Percentiles rank a stretch among this genome's conserved stretches.
Evolutionary conservation across 2,797 vertebrate genomes (phyloP).

Genomic region (Selene dorsalis): DNA sequence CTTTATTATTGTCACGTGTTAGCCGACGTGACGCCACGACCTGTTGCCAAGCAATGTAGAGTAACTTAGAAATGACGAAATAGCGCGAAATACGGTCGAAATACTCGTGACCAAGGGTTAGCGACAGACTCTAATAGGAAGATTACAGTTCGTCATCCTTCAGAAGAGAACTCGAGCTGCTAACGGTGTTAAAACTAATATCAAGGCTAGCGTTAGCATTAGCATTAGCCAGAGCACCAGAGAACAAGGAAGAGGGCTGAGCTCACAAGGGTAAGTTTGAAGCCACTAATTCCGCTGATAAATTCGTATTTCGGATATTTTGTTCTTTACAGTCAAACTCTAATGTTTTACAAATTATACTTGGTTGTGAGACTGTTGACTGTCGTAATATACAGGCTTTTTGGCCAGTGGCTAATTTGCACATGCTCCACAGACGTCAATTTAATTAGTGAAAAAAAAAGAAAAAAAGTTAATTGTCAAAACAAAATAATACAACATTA

Average conservation of each 20-base stretch:
- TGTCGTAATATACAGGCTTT: not conserved
- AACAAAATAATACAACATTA: too few species aligned
- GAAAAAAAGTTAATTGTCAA: too few species aligned
- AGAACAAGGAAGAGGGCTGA: not conserved
- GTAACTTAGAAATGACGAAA: slow-evolving; percentile 45
- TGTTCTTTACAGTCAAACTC: too few species aligned
- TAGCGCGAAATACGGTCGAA: not conserved
- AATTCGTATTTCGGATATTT: too few species aligned
- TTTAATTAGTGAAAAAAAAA: too few species aligned
- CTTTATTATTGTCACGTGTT: slow-evolving; percentile 60
- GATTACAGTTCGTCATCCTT: accelerated
- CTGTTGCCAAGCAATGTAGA: not conserved
- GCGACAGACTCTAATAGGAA: accelerated
- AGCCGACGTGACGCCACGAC: accelerated
- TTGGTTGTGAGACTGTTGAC: not conserved
- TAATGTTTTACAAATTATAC: not conserved
- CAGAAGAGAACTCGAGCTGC: not conserved
- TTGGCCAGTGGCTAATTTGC: not conserved
- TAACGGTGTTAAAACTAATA: not conserved
- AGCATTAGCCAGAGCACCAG: slow-evolving; percentile 5
- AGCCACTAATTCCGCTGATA: not conserved
- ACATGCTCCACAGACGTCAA: not conserved
- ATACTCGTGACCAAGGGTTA: not conserved
- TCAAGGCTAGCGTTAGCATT: not conserved
- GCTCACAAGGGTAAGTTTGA: slow-evolving; percentile 34